These are phyloP conservation scores for Nysson spinosus DNA, from an alignment of 2,888 invertebrate species.

Conservation along the genomic window DNA sequence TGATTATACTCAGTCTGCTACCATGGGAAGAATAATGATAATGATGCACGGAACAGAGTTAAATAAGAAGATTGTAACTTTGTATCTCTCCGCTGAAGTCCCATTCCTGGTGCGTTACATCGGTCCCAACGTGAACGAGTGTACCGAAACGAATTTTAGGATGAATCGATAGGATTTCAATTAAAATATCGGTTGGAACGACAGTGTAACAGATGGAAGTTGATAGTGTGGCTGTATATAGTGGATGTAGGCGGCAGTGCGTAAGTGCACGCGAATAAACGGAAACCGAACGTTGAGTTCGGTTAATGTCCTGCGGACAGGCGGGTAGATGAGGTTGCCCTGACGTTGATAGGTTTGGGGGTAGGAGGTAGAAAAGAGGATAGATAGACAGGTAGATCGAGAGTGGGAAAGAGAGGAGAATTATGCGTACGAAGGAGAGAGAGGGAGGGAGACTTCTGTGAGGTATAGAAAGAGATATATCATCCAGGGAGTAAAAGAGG, in stretches of 20 bases:
- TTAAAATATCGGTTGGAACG: slow-evolving; percentile 42
- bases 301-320: slow-evolving; percentile 72
- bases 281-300: slow-evolving; percentile 71
- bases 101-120: too few species aligned
- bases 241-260: slow-evolving; percentile 37
- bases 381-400: slow-evolving; percentile 20
- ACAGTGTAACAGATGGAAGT: slow-evolving; percentile 39
- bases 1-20: too few species aligned
- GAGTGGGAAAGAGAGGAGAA: slow-evolving; percentile 8
- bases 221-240: slow-evolving; percentile 34
- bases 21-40: too few species aligned
- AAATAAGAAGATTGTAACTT: too few species aligned
- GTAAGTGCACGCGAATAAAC: slow-evolving; percentile 56
- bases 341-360: slow-evolving; percentile 72
- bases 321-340: slow-evolving; percentile 71
- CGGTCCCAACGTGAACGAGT: background rate
- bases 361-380: slow-evolving; percentile 44
- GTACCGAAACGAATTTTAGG: slow-evolving; percentile 2
- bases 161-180: slow-evolving; percentile 23
- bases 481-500: background rate
- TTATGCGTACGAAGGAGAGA: slow-evolving; percentile 10
- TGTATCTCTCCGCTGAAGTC: too few species aligned
- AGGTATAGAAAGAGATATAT: background rate
- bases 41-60: too few species aligned
- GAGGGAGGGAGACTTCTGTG: background rate